Conservation (phyloP, 2,113 vertebrate genomes). For the Puntigrus tetrazona region DNA sequence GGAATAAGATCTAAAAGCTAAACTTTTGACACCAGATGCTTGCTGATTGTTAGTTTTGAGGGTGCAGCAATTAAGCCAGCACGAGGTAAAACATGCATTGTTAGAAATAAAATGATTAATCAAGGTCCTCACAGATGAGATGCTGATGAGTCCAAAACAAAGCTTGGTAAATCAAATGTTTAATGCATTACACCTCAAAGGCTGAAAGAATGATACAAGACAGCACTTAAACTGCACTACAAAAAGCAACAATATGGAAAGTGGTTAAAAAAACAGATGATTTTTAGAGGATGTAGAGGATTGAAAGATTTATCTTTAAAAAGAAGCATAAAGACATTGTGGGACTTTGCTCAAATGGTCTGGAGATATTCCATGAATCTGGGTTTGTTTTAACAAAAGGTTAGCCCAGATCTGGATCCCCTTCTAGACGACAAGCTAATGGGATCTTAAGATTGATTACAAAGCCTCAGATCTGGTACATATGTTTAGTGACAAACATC, state of each 20-base stretch:
- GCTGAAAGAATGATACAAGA: background rate
- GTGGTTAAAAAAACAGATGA: too few species aligned
- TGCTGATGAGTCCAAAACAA: background rate
- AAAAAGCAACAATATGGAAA: too few species aligned
- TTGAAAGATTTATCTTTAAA: too few species aligned
- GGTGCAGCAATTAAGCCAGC: conserved; percentile 39
- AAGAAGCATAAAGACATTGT: too few species aligned
- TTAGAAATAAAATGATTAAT: conserved; percentile 19
- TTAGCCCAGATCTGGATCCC: too few species aligned
- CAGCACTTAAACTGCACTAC: too few species aligned
- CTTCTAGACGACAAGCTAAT: too few species aligned
- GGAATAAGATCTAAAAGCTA: background rate
- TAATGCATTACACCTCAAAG: background rate
- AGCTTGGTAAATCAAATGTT: background rate
- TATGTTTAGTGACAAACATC: background rate
- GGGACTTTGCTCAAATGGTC: too few species aligned
- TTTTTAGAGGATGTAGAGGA: too few species aligned
- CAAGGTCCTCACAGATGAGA: background rate
- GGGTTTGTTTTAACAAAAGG: too few species aligned
- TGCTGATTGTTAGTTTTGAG: conserved; percentile 24
- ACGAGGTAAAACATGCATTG: conserved; percentile 33
- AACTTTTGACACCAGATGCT: conserved; percentile 36
- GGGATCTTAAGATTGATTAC: background rate
- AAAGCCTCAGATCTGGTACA: background rate
- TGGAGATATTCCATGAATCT: too few species aligned